Evolutionary conservation across 2,797 vertebrate genomes (phyloP).

Genomic region (Coluber constrictor): DNA sequence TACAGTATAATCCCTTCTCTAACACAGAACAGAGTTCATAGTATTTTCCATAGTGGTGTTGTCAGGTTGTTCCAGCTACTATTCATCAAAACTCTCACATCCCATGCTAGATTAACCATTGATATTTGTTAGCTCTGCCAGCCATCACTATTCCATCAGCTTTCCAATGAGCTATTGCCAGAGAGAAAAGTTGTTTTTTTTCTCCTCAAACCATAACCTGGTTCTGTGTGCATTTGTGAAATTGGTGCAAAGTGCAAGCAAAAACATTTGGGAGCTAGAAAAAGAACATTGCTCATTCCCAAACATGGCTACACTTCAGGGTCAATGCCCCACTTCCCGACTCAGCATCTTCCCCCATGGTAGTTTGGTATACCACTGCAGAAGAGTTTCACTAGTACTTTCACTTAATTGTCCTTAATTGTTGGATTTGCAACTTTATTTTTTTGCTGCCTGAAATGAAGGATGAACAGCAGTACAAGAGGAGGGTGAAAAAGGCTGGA

Average conservation of each 20-base stretch:
- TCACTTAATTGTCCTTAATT: neutral
- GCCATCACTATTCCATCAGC: neutral
- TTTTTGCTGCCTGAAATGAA: neutral
- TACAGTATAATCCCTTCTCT: neutral
- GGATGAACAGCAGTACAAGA: neutral
- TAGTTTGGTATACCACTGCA: neutral
- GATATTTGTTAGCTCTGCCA: neutral
- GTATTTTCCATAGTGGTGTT: neutral
- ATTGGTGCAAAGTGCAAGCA: neutral
- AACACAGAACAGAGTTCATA: neutral
- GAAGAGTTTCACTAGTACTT: neutral
- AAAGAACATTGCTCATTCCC: neutral
- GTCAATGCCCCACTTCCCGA: neutral
- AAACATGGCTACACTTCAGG: neutral
- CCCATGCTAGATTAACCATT: neutral
- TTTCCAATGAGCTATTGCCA: neutral
- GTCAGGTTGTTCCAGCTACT: neutral
- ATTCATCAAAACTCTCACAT: neutral
- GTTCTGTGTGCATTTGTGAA: neutral
- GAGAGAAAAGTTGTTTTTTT: neutral
- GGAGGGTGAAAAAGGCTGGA: neutral
- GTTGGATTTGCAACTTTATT: neutral
- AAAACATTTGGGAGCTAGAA: neutral
- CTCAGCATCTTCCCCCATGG: neutral
- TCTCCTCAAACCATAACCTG: neutral